Evolutionary conservation across 2,888 invertebrate genomes (phyloP), one percentile per base, ranked within the genome.

Genomic region (Diplazon laetatorius): DNA sequence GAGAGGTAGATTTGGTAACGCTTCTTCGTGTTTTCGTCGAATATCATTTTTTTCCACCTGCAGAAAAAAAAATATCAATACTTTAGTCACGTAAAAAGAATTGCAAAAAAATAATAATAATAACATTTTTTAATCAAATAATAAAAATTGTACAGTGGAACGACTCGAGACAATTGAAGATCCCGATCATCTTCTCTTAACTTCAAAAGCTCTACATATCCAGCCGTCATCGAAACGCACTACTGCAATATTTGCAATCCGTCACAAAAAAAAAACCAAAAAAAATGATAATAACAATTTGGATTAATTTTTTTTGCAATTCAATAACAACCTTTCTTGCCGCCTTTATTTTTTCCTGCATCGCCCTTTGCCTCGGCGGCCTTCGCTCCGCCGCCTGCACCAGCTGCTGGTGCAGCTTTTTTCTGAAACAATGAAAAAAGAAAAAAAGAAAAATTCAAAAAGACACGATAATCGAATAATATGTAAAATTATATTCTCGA

Each of bases 41-140:
- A 66, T 52, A 69, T 81, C 52, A 83, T 80, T 83, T 83, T 62
- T 83, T 83, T 30, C 83, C 83, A 82, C 83, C 83, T 83, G 77
- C 8, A 73, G 60, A 42, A 60, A 16, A 55, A 25, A 55, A 9
- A 16, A 60, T 12, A 6, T 39, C 0, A 14, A 25, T 5, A 22
- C 16, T 52, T 30, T n/a, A n/a, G n/a, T n/a, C n/a, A n/a, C n/a
- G n/a, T n/a, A n/a, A n/a, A n/a, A n/a, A n/a, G n/a, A n/a, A n/a
- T n/a, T n/a, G n/a, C n/a, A n/a, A n/a, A n/a, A n/a, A n/a, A n/a
- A n/a, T n/a, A n/a, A n/a, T n/a, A n/a, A n/a, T n/a, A n/a, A n/a
- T n/a, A n/a, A n/a, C n/a, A 3, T 3, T 57, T 16, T 10, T 37
- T 5, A 12, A 10, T 14, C 14, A 60, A 48, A 66, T 22, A 18